Evolutionary conservation across 2,113 vertebrate genomes (phyloP).

Genomic region (Forbesichthys agassizii): DNA sequence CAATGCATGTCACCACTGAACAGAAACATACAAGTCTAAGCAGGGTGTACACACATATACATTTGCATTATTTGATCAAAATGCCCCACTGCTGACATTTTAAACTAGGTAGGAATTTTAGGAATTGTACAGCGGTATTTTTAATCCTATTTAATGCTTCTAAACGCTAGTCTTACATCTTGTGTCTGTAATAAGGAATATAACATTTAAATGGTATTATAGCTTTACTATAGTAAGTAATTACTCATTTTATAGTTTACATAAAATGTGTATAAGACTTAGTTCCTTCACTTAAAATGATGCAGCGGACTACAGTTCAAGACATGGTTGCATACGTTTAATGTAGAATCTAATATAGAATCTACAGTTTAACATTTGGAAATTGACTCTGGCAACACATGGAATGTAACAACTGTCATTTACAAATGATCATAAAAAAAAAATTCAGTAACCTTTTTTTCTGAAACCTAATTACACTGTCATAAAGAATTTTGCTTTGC

Average conservation of each 20-base stretch:
- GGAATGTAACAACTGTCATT: neutral
- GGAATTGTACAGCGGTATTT: neutral
- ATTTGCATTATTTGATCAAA: conserved; percentile 8
- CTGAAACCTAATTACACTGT: conserved; percentile 8
- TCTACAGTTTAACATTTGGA: too few relatives aligned
- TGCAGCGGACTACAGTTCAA: neutral
- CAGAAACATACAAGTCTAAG: conserved; percentile 12
- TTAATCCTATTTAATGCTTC: neutral
- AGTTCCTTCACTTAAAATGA: neutral
- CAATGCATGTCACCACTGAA: conserved; percentile 8
- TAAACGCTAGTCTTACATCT: neutral
- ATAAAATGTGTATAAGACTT: neutral
- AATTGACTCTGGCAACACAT: conserved; percentile 1
- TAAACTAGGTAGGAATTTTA: neutral
- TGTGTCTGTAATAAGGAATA: neutral
- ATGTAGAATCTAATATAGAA: neutral
- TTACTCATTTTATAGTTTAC: too few relatives aligned
- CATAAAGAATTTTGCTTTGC: neutral
- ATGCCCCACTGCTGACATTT: neutral
- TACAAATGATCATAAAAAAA: too few relatives aligned
- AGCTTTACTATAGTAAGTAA: neutral
- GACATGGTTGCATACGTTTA: neutral
- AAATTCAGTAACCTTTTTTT: neutral
- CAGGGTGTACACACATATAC: conserved; percentile 2
- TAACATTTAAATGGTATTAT: conserved; percentile 7